These are phyloP conservation scores for Oligia fasciuncula DNA, from an alignment of 2,888 invertebrate species.

Conservation along the genomic window DNA sequence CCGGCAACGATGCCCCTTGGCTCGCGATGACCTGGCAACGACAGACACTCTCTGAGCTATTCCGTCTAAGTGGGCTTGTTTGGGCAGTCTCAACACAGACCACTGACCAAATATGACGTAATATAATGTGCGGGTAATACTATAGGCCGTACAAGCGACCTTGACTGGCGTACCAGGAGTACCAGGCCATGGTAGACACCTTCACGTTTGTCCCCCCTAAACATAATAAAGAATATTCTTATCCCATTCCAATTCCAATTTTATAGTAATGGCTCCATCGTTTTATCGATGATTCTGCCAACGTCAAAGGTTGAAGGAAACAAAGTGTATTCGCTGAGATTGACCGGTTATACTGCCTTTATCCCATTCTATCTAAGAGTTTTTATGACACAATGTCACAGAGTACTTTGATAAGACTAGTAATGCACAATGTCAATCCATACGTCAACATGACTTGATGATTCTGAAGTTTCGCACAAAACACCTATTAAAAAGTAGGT, in stretches of 20 bases:
- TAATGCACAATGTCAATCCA: slow-evolving; percentile 21
- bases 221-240: slow-evolving; percentile 11
- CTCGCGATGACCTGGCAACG: background rate
- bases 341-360: background rate
- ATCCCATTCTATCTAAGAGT: slow-evolving; percentile 22
- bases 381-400: slow-evolving; percentile 28
- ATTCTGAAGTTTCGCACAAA: slow-evolving; percentile 15
- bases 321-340: too few species aligned
- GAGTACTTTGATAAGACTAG: too few species aligned
- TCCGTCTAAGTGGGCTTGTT: background rate
- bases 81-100: background rate
- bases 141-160: background rate
- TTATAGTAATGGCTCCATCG: too few species aligned
- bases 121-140: background rate
- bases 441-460: slow-evolving; percentile 46
- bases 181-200: background rate
- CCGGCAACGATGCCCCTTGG: background rate
- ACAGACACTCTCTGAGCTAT: background rate
- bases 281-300: too few species aligned
- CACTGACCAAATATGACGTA: background rate
- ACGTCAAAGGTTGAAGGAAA: too few species aligned
- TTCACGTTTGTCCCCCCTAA: background rate
- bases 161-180: background rate
- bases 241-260: background rate
- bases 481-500: background rate